Percentiles rank a stretch among this genome's conserved stretches.
phyloP scores from a whole-genome alignment of 2,888 invertebrate genomes.

The Melieria omissa region DNA sequence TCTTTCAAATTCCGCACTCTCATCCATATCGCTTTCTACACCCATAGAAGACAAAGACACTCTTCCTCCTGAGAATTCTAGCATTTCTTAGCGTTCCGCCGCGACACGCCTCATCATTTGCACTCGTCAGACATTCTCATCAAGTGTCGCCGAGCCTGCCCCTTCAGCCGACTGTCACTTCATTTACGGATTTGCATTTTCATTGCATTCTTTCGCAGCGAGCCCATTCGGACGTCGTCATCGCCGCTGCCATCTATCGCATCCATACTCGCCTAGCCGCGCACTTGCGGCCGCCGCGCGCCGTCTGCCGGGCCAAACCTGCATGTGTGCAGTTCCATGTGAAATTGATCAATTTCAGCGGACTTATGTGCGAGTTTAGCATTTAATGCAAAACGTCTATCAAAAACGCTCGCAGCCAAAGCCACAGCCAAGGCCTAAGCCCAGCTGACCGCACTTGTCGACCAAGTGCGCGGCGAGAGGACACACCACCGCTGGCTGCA shows the following conservation, averaged over 20 bases:
- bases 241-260: constrained; percentile 13
- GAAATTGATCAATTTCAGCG: constrained; percentile 66
- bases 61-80: background rate
- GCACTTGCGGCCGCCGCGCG: background rate
- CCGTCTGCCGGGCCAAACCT: background rate
- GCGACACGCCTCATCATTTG: background rate
- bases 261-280: background rate
- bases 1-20: too few relatives aligned
- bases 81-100: too few relatives aligned
- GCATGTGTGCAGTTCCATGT: constrained; percentile 45
- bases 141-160: too few relatives aligned
- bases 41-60: background rate
- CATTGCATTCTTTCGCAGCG: constrained; percentile 15
- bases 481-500: too few relatives aligned
- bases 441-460: too few relatives aligned
- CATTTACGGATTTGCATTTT: constrained; percentile 38
- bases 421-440: too few relatives aligned
- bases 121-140: background rate
- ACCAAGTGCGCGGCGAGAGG: too few relatives aligned
- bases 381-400: constrained; percentile 62
- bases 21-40: background rate
- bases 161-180: constrained; percentile 33
- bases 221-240: background rate
- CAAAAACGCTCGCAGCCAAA: constrained; percentile 33
- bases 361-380: constrained; percentile 48